Conservation (phyloP, 2,113 vertebrate species). For the human region DNA sequence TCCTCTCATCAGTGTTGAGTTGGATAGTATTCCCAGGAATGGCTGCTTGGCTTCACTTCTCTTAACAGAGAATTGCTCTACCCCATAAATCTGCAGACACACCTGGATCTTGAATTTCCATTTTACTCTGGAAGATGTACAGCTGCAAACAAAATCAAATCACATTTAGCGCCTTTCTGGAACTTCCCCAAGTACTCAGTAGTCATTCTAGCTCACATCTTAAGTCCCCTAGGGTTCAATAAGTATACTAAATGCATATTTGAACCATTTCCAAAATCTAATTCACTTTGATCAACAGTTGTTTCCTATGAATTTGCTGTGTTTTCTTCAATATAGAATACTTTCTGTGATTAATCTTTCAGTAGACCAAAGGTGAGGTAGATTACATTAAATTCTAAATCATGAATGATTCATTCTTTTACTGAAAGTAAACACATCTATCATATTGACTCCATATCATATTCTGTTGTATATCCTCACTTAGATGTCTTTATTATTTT, state of each 20-base stretch:
- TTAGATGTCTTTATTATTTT: background rate
- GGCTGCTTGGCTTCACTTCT: too few species aligned
- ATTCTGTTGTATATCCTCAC: rapidly evolving
- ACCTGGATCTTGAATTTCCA: rapidly evolving
- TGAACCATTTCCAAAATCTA: background rate
- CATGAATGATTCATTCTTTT: background rate
- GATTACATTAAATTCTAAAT: background rate
- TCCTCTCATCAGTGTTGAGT: rapidly evolving
- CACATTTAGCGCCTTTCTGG: background rate
- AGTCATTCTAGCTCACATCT: too few species aligned
- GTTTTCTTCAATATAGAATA: background rate
- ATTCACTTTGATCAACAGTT: background rate
- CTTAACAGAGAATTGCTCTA: background rate
- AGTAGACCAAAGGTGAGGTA: background rate
- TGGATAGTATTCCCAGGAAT: background rate
- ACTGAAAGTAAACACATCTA: background rate
- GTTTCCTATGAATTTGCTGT: rapidly evolving
- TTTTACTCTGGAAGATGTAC: rapidly evolving
- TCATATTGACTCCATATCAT: rapidly evolving
- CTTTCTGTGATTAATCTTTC: background rate
- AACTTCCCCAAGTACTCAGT: rapidly evolving
- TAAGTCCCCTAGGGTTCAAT: rapidly evolving
- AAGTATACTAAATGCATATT: background rate
- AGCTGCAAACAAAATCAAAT: too few species aligned
- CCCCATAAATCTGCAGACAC: rapidly evolving